These are phyloP conservation scores for Abrostola triplasia DNA, from an alignment of 2,888 invertebrate genomes.

Conservation along the genomic window DNA sequence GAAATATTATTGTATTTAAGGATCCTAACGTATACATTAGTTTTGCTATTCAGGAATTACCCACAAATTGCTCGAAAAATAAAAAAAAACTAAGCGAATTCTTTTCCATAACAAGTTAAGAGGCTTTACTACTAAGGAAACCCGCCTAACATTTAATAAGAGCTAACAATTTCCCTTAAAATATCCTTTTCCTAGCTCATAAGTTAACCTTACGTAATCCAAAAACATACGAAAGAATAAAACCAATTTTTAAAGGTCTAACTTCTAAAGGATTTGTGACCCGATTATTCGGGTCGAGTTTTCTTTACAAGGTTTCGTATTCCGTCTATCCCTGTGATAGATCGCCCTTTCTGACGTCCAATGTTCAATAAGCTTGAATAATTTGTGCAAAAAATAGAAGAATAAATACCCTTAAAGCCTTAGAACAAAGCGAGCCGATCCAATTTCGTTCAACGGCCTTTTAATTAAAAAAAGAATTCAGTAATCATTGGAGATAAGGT, in stretches of 20 bases:
- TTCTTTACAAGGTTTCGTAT: conserved; percentile 68
- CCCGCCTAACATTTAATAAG: conserved; percentile 8
- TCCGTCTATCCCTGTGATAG: conserved; percentile 75
- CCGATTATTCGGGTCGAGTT: conserved; percentile 72
- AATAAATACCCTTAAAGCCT: conserved; percentile 67
- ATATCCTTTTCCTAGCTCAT: conserved; percentile 31
- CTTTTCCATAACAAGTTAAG: background rate
- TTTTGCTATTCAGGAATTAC: no score
- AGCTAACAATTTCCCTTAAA: conserved; percentile 11
- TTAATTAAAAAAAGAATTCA: conserved; percentile 69
- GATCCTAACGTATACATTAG: no score
- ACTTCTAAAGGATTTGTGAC: conserved; percentile 74
- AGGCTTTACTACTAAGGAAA: background rate
- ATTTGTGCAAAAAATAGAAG: conserved; percentile 76
- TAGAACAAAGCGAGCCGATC: conserved; percentile 68
- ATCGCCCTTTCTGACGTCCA: conserved; percentile 72
- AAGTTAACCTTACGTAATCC: conserved; percentile 64
- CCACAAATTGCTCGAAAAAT: no score
- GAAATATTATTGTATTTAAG: no score
- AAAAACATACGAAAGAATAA: conserved; percentile 71
- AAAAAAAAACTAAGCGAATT: background rate
- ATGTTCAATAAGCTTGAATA: conserved; percentile 81
- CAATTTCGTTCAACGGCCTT: conserved; percentile 69
- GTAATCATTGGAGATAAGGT: conserved; percentile 60
- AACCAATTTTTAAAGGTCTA: conserved; percentile 77